phyloP scores from a whole-genome alignment of 1,140 invertebrate species.

The Luehdorfia chinensis region DNA sequence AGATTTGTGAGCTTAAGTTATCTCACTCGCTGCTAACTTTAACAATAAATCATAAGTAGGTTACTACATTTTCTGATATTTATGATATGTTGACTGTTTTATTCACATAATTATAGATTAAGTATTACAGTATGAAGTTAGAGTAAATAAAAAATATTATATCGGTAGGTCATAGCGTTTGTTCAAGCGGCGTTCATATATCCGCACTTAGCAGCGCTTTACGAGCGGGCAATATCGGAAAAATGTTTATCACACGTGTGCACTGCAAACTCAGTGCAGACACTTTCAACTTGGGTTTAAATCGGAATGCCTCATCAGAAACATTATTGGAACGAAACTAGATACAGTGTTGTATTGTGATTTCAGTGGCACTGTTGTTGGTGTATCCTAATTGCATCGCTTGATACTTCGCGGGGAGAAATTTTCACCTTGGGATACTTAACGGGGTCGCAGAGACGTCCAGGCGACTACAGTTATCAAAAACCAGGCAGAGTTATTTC shows the following conservation, averaged over 20 bases:
- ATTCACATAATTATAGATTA: slow-evolving; percentile 2
- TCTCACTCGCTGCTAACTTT: slow-evolving; percentile 3
- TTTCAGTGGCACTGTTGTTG: slow-evolving; percentile 53
- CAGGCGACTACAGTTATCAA: slow-evolving; percentile 86
- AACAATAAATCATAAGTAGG: background rate
- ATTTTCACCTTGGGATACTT: slow-evolving; percentile 85
- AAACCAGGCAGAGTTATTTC: slow-evolving; percentile 81
- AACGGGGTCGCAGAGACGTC: slow-evolving; percentile 86
- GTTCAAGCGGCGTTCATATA: slow-evolving; percentile 34
- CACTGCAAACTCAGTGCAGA: slow-evolving; percentile 28
- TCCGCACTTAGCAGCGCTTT: slow-evolving; percentile 39
- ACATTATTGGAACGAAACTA: too few relatives aligned
- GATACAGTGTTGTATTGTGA: too few relatives aligned
- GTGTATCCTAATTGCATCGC: slow-evolving; percentile 34
- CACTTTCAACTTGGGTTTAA: too few relatives aligned
- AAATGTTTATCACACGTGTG: slow-evolving; percentile 55
- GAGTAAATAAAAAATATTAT: slow-evolving; percentile 13
- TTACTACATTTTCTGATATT: slow-evolving; percentile 2
- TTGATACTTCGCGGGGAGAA: slow-evolving; percentile 42
- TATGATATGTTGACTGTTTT: background rate
- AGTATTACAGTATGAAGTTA: slow-evolving; percentile 13
- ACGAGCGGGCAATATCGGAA: slow-evolving; percentile 55
- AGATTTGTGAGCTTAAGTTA: background rate
- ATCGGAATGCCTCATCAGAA: too few relatives aligned
- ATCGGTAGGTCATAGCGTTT: slow-evolving; percentile 29